These are phyloP conservation scores for Perognathus longimembris DNA, from an alignment of 2,113 vertebrate species.

Conservation along the genomic window DNA sequence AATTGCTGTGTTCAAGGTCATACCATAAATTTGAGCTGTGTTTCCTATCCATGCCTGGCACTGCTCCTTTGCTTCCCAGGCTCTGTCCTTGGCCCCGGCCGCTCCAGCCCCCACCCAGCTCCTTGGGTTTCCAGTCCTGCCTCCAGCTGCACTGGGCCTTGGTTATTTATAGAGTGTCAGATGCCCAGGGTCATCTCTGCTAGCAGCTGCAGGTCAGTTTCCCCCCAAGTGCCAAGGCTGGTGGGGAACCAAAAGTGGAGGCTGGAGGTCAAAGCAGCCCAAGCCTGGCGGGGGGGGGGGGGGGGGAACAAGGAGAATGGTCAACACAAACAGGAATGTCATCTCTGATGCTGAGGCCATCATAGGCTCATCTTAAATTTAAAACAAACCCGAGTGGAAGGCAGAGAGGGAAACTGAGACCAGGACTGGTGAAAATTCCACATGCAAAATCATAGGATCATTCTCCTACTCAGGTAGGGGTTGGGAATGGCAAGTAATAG, in stretches of 20 bases:
- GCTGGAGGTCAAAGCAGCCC: conserved; percentile 68
- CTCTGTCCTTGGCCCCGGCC: background rate
- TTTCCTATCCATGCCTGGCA: conserved; percentile 46
- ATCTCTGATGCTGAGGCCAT: background rate
- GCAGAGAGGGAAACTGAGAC: conserved; percentile 13
- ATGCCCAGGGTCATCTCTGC: conserved; percentile 80
- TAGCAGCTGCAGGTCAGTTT: conserved; percentile 80
- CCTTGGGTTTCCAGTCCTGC: conserved; percentile 79
- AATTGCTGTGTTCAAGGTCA: conserved; percentile 54
- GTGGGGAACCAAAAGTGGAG: conserved; percentile 51
- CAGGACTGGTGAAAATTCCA: background rate
- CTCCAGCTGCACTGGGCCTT: conserved; percentile 76
- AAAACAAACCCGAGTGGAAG: conserved; percentile 3
- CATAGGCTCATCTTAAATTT: conserved; percentile 22
- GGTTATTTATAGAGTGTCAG: conserved; percentile 90
- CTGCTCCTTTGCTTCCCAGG: background rate
- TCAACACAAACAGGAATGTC: background rate
- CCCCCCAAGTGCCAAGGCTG: conserved; percentile 73
- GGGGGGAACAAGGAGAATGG: background rate
- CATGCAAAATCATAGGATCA: background rate
- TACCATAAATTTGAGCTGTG: background rate
- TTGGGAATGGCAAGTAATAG: background rate
- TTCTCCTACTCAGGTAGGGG: background rate
- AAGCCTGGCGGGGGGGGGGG: background rate
- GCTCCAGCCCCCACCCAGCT: conserved; percentile 52